Evolutionary conservation across 2,888 invertebrate genomes (phyloP), one percentile per base, ranked within the genome.

Genomic region (Antheraea assamensis): DNA sequence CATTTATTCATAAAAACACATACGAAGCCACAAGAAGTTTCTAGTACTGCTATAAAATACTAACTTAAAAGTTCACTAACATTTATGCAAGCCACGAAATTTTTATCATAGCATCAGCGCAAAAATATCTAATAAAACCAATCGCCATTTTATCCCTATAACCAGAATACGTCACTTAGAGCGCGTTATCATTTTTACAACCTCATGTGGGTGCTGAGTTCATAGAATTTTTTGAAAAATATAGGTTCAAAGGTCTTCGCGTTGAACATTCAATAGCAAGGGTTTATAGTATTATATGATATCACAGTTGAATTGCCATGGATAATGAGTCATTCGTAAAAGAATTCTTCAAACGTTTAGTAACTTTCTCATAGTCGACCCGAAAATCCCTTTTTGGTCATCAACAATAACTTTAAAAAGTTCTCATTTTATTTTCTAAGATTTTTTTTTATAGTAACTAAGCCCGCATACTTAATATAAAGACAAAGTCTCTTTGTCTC

Each of bases 221-320:
- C 84, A 82, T 85, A 78, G 81, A 83, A 84, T 84, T 81, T 82
- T 42, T 76, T 83, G 78, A 85, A 84, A 83, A 86, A 85, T 83
- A 78, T 80, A 80, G 79, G 76, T 76, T 77, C 77, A 78, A 80
- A 81, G 80, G 76, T 79, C 81, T 77, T 77, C 73, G 3, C 71
- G 35, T 71, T 35, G 35, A 68, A 68, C 74, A 75, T 74, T 78
- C 81, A 80, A 81, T 79, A 77, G 79, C 74, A 74, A 72, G 74
- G 74, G 77, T 79, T 82, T 82, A 77, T 78, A 80, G 64, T 71
- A 42, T 10, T 42, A 42, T 42, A 73, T 70, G 74, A 75, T 79
- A 76, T 77, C 75, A 72, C 80, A 80, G 78, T 78, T 75, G 78
- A 75, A 80, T 81, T 81, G 80, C 79, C 76, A 78, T 75, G 72